Base-by-base conservation (phyloP, 2,113 vertebrate genomes). In the Prinia subflava region DNA sequence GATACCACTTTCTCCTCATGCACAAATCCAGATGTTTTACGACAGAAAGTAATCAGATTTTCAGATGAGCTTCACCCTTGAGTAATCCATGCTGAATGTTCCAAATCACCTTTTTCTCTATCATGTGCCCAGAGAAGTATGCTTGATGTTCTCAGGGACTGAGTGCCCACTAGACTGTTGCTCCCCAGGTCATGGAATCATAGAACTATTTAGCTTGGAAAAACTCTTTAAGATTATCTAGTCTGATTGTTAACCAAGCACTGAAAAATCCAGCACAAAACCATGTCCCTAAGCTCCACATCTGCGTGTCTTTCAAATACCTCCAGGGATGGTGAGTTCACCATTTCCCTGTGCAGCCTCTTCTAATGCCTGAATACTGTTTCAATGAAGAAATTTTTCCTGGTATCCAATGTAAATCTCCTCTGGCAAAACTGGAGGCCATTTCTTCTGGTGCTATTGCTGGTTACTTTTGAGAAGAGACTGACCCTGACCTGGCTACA, bases 401-500 rank as follows among this genome's bases (percentile, higher is more conserved):
- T n/a, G n/a, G n/a, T n/a, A n/a, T n/a, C n/a, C n/a, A n/a, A n/a
- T n/a, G n/a, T n/a, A n/a, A n/a, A n/a, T 16, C 23, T 52, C 13
- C 19, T n/a, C 60, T 68, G 60, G 37, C 15, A 85, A 39, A 49
- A 65, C 27, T 28, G 19, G 8, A 22, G 8, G 33, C 3, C 8
- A 37, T 46, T 74, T 74, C 20, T 16, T 52, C 33, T 81, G 17
- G n/a, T 82, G 15, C 37, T 39, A 39, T 6, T 6, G 7, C 23
- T 46, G 59, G 19, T n/a, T 44, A n/a, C 22, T 52, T 39, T 10
- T 57, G 46, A 67, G 13, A 82, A 59, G 68, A 65, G 52, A 52
- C 15, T 13, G 13, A n/a, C 10, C 2, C 8, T 0, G 0, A 67
- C 13, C 23, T 46, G 11, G 11, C 8, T 65, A 30, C 10, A 44